Evolutionary conservation across 2,113 vertebrate genomes (phyloP).

Genomic region (Pipa parva): DNA sequence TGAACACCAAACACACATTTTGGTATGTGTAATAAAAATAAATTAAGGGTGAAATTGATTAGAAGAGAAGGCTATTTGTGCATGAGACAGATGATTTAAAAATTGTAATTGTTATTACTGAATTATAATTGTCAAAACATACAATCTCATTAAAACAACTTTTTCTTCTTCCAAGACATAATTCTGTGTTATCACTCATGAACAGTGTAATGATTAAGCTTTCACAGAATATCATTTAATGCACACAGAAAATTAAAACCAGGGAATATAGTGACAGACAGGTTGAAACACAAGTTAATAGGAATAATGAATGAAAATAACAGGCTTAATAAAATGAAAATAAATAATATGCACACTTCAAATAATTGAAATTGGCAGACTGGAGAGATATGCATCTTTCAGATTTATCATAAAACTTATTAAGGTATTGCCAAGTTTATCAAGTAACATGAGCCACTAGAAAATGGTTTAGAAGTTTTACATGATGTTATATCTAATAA

Average conservation of each 20-base stretch:
- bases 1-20: too few relatives aligned
- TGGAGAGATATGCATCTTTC: neutral
- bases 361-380: neutral
- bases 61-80: too few relatives aligned
- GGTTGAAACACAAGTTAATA: neutral
- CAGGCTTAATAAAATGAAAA: slow-evolving; percentile 1
- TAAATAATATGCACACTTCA: neutral
- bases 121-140: neutral
- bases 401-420: neutral
- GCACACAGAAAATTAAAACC: neutral
- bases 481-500: too few relatives aligned
- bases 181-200: neutral
- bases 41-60: too few relatives aligned
- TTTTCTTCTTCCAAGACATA: neutral
- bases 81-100: too few relatives aligned
- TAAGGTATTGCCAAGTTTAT: too few relatives aligned
- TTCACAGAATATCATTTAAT: neutral
- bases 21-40: too few relatives aligned
- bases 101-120: neutral
- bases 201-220: neutral
- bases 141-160: neutral
- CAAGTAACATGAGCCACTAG: too few relatives aligned
- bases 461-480: too few relatives aligned
- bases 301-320: slow-evolving; percentile 1
- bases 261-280: neutral